phyloP scores from a whole-genome alignment of 1,140 invertebrate species.

The Drosophila orena region DNA sequence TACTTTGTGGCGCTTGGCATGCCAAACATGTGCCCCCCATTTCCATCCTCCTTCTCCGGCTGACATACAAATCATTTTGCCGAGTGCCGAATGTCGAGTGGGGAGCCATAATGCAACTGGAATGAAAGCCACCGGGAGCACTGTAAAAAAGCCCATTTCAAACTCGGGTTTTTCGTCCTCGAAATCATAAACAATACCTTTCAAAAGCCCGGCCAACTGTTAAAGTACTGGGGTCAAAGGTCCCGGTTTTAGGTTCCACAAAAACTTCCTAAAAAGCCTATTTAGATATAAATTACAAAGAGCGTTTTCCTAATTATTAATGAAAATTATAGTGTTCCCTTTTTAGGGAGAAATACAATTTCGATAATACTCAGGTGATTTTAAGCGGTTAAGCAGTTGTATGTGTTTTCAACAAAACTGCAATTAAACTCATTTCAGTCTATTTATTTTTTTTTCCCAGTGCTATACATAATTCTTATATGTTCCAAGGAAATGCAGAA shows the following conservation, averaged over 20 bases:
- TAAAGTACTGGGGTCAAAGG: background rate
- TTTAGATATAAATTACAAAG: no score
- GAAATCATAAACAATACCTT: background rate
- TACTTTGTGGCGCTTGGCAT: constrained; percentile 73
- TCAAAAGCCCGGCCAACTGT: background rate
- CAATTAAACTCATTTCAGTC: no score
- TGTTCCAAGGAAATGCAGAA: constrained; percentile 5
- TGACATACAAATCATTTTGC: constrained; percentile 80
- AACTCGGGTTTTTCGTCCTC: background rate
- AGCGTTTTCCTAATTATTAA: background rate
- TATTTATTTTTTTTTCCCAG: background rate
- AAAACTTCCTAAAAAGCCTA: no score
- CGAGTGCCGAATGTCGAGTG: constrained; percentile 46
- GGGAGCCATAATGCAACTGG: constrained; percentile 53
- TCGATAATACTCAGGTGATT: no score
- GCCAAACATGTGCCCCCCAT: constrained; percentile 59
- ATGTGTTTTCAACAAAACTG: no score
- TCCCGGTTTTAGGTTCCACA: background rate
- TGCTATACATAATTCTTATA: background rate
- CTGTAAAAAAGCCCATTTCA: constrained; percentile 6
- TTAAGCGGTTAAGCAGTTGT: no score
- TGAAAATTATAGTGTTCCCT: no score
- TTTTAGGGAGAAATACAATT: no score
- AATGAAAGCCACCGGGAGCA: constrained; percentile 21
- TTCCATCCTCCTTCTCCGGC: constrained; percentile 43